Percentiles rank a stretch among this genome's conserved stretches.
Evolutionary conservation across 2,888 invertebrate genomes (phyloP).

Genomic region (Zaprionus lineosus): DNA sequence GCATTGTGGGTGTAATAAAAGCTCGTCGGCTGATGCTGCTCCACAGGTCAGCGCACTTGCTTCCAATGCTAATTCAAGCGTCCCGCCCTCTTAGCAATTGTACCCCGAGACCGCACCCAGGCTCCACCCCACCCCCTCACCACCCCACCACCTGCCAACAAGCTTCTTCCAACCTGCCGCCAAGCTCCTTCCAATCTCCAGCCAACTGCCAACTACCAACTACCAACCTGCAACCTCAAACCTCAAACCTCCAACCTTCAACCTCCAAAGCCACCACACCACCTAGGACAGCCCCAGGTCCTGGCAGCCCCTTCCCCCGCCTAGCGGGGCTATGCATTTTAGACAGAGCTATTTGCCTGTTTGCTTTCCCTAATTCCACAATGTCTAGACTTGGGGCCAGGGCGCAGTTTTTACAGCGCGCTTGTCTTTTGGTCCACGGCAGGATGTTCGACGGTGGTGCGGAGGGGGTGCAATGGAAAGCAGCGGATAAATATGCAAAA

Average conservation of each 20-base stretch:
- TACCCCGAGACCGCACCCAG: not conserved
- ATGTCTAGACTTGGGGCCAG: conserved; percentile 58
- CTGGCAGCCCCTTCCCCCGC: too few species aligned
- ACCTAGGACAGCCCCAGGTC: not conserved
- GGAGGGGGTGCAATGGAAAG: conserved; percentile 43
- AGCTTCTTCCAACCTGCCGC: too few species aligned
- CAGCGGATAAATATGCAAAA: conserved; percentile 62
- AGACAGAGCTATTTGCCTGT: conserved; percentile 61
- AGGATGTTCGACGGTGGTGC: not conserved
- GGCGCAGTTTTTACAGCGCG: conserved; percentile 46
- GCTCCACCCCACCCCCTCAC: not conserved
- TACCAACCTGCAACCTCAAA: too few species aligned
- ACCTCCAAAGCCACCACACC: not conserved
- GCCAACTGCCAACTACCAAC: not conserved
- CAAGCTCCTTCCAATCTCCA: too few species aligned
- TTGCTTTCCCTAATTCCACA: conserved; percentile 58
- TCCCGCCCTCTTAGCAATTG: conserved; percentile 20
- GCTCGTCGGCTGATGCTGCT: conserved; percentile 22
- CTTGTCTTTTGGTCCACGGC: conserved; percentile 61
- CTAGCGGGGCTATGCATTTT: conserved; percentile 53
- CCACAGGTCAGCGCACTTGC: conserved; percentile 57
- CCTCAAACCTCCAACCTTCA: too few species aligned
- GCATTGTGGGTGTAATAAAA: conserved; percentile 31
- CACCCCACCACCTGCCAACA: too few species aligned
- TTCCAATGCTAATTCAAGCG: conserved; percentile 49